Evolutionary conservation across 2,797 vertebrate species (phyloP).

Genomic region (Lepidocolaptes lacrymiger): DNA sequence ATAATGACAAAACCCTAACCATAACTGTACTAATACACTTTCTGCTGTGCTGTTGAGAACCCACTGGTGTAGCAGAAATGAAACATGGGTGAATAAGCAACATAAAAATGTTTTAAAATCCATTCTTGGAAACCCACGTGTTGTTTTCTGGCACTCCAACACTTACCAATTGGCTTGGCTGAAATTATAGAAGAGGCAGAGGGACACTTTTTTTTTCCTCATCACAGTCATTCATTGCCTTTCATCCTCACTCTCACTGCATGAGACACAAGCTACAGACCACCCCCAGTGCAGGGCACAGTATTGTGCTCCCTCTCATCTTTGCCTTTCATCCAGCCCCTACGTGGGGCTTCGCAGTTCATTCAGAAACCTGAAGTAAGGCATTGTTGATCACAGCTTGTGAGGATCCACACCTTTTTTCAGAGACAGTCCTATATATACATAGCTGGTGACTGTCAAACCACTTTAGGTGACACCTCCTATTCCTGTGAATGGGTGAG

Average conservation of each 20-base stretch:
- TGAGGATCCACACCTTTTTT: not conserved
- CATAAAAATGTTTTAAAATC: not conserved
- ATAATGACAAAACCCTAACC: not conserved
- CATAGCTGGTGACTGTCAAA: not conserved
- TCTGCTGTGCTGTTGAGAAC: not conserved
- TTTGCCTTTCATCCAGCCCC: not conserved
- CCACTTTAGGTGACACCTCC: not conserved
- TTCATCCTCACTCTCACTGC: not conserved
- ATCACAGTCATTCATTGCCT: not conserved
- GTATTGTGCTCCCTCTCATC: not conserved
- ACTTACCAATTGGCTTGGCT: not conserved
- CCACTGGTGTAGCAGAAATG: not conserved
- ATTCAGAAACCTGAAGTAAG: not conserved
- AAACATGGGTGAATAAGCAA: not conserved
- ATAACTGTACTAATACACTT: not conserved
- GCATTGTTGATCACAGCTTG: not conserved
- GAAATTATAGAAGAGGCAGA: not conserved
- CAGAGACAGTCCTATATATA: not conserved
- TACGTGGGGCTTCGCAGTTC: not conserved
- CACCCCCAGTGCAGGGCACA: not conserved
- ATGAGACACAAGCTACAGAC: not conserved
- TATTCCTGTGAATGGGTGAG: not conserved
- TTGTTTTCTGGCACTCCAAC: not conserved
- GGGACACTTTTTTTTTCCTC: not conserved
- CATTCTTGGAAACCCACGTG: not conserved